These are phyloP conservation scores for Thomomys bottae DNA, from an alignment of 2,113 vertebrate genomes.

Conservation along the genomic window DNA sequence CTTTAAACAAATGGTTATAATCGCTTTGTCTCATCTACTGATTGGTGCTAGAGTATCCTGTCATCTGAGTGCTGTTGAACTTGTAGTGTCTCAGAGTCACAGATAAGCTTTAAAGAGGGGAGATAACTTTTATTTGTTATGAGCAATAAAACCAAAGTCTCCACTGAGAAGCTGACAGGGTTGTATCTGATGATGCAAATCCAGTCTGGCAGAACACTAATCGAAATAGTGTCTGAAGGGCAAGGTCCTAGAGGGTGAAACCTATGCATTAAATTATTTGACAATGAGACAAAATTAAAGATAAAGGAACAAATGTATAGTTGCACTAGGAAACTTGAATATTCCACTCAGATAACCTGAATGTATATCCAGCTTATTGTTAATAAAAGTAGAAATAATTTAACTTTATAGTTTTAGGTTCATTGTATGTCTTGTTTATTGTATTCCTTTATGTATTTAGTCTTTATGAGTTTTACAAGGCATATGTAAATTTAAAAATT, in stretches of 20 bases:
- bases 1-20: slow-evolving; percentile 87
- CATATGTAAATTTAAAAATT: neutral
- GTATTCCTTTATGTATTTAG: neutral
- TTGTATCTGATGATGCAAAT: slow-evolving; percentile 72
- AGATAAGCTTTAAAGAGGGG: slow-evolving; percentile 84
- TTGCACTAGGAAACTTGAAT: neutral
- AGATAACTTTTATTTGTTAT: slow-evolving; percentile 87
- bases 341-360: neutral
- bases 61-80: slow-evolving; percentile 81
- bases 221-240: slow-evolving; percentile 83
- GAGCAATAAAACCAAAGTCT: slow-evolving; percentile 85
- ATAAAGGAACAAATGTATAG: slow-evolving; percentile 57
- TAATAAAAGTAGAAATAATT: rapidly evolving
- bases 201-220: slow-evolving; percentile 84
- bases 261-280: slow-evolving; percentile 76
- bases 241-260: slow-evolving; percentile 78
- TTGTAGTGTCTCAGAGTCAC: slow-evolving; percentile 79
- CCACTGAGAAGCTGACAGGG: slow-evolving; percentile 81
- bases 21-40: slow-evolving; percentile 86
- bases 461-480: neutral
- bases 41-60: slow-evolving; percentile 76
- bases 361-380: slow-evolving; percentile 38
- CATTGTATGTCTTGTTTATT: neutral
- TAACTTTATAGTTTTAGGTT: neutral
- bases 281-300: slow-evolving; percentile 80